Evolutionary conservation across 2,797 vertebrate species (phyloP).

Genomic region (Tolypeutes matacus): DNA sequence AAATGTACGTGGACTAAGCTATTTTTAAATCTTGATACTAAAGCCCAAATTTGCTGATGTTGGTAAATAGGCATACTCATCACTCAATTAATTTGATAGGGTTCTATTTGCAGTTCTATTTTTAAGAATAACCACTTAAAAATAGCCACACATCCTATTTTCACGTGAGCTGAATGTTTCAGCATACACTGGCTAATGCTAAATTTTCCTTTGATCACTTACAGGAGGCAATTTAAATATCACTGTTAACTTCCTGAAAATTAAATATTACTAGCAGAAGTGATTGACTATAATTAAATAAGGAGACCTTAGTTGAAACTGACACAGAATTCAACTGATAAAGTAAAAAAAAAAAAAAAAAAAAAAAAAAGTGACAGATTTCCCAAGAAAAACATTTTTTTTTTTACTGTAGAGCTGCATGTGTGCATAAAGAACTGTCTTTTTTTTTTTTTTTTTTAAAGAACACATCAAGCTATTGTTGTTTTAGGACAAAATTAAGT

Average conservation of each 20-base stretch:
- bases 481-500: neutral
- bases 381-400: neutral
- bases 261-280: slow-evolving; percentile 27
- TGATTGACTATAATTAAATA: neutral
- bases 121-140: neutral
- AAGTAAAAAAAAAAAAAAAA: neutral
- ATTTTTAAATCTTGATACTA: slow-evolving; percentile 6
- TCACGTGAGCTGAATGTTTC: neutral
- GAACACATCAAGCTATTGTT: neutral
- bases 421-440: neutral
- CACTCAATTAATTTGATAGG: neutral
- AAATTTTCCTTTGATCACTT: neutral
- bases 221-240: neutral
- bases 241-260: neutral
- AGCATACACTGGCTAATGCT: neutral
- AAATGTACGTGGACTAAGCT: neutral
- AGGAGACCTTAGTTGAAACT: neutral
- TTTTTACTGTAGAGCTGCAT: neutral
- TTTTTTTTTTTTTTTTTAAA: neutral
- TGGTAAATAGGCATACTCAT: neutral
- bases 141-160: neutral
- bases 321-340: neutral
- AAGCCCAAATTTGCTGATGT: neutral
- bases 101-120: neutral
- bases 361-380: neutral